phyloP scores from a whole-genome alignment of 2,888 invertebrate species.

The Lomographa bimaculata region DNA sequence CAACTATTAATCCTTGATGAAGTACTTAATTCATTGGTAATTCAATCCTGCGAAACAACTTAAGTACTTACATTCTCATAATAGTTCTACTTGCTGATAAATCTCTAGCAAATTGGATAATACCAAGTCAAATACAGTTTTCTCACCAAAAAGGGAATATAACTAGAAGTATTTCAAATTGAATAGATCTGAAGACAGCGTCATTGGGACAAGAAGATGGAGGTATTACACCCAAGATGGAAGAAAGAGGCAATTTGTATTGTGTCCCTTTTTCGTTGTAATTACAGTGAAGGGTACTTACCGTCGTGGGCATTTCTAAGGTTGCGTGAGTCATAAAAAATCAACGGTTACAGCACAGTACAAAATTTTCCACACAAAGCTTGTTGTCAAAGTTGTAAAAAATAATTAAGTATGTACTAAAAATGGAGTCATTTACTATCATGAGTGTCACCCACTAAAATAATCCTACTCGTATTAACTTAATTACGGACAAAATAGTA shows the following conservation, averaged over 20 bases:
- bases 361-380: too few relatives aligned
- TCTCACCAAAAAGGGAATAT: constrained; percentile 30
- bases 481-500: too few relatives aligned
- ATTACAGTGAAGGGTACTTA: constrained; percentile 31
- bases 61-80: too few relatives aligned
- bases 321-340: constrained; percentile 18
- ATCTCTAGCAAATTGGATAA: constrained; percentile 29
- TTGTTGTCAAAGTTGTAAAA: too few relatives aligned
- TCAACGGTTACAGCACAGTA: too few relatives aligned
- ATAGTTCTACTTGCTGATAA: constrained; percentile 25
- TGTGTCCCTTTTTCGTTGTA: constrained; percentile 51
- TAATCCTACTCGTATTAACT: too few relatives aligned
- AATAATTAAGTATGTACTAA: too few relatives aligned
- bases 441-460: too few relatives aligned
- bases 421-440: too few relatives aligned
- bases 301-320: constrained; percentile 24
- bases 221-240: constrained; percentile 49
- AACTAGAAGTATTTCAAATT: constrained; percentile 35
- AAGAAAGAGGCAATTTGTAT: constrained; percentile 41
- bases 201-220: constrained; percentile 38
- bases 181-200: constrained; percentile 34
- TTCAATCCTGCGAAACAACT: too few relatives aligned
- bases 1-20: too few relatives aligned
- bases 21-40: too few relatives aligned
- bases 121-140: constrained; percentile 32